phyloP scores from a whole-genome alignment of 2,113 vertebrate species.

The Sinosuthora webbiana region DNA sequence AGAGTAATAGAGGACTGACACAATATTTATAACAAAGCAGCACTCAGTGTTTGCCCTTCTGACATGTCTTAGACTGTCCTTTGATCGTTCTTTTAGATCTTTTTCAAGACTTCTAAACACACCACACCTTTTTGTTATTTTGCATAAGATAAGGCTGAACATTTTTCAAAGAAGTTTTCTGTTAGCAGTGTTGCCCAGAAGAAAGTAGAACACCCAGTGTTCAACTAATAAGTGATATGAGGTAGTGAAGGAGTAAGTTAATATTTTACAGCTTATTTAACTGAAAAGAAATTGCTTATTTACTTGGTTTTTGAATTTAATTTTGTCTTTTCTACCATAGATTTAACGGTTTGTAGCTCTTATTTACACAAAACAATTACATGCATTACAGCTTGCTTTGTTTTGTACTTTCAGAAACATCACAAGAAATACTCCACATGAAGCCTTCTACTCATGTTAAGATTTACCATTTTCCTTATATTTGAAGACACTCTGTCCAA shows the following conservation, averaged over 20 bases:
- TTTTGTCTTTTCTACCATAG: background rate
- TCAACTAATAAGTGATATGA: background rate
- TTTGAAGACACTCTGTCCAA: background rate
- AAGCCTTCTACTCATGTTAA: background rate
- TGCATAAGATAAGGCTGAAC: background rate
- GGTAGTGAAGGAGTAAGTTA: background rate
- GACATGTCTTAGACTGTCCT: background rate
- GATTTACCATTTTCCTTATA: background rate
- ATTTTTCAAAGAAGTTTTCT: background rate
- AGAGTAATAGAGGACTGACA: background rate
- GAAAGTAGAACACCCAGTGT: background rate
- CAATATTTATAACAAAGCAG: background rate
- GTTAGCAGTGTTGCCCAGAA: background rate
- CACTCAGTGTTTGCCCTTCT: background rate
- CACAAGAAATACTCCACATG: background rate
- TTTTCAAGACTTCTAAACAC: background rate
- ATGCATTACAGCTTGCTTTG: background rate
- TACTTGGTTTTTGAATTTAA: background rate
- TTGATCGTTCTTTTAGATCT: background rate
- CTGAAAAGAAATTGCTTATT: background rate
- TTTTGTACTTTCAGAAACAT: background rate
- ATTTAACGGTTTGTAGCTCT: background rate
- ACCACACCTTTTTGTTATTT: background rate
- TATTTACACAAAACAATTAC: background rate
- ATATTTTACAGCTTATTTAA: background rate